Evolutionary conservation across 1,140 invertebrate species (phyloP), one percentile per base, ranked within the genome.

Genomic region (Euborellia annulipes): DNA sequence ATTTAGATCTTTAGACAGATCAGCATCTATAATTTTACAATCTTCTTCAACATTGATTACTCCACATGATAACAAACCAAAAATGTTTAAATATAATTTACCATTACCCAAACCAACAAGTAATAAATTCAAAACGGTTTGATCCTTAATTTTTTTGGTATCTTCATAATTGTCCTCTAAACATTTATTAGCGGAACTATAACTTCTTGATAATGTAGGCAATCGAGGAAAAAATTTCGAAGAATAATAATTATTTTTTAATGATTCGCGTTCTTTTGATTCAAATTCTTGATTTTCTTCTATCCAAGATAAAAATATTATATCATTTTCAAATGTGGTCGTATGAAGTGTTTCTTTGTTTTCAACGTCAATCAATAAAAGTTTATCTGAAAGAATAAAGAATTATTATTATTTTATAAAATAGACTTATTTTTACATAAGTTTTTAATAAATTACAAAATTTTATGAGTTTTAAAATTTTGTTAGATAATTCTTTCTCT

Each of bases 291-390:
- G 20, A 54, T 45, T 51, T 50, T 55, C 58, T 43, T 64, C 63
- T 20, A 67, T 63, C 67, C 76, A 79, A 22, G 59, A 64, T n/a
- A 78, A 55, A 50, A 61, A 64, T 18, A 65, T 72, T 45, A 67
- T 70, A 50, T 62, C 67, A 54, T 55, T 67, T 46, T 63, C 69
- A 49, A 74, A 66, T 42, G 75, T 65, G 47, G 76, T 73, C 41
- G 72, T 77, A 44, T 85, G 79, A 16, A 93, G 64, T 22, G 80
- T 71, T 53, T 82, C 81, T 54, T 87, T 86, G 56, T 89, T 85
- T 67, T 95, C 91, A 36, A 93, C 80, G 62, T 90, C 82, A 41
- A 88, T 69, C 4, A 93, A 68, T 16, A 76, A 71, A 0, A 91
- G 65, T 50, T 62, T 53, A 45, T 62, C 68, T 61, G 50, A 49